Evolutionary conservation across 1,140 invertebrate genomes (phyloP).

Genomic region (Zaprionus lachaisei): DNA sequence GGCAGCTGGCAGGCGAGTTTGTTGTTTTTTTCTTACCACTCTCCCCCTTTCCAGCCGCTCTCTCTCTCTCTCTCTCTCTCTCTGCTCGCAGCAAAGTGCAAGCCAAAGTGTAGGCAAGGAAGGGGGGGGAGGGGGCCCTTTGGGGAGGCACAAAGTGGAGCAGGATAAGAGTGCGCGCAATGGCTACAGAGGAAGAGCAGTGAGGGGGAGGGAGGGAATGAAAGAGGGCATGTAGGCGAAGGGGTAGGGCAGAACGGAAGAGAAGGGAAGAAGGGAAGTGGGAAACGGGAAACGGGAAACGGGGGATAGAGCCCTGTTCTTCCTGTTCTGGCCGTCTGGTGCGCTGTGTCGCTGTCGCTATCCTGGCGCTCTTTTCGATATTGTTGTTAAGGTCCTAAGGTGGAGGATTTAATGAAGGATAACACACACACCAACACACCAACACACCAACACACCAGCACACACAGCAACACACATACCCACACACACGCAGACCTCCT

Average conservation of each 20-base stretch:
- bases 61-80: not conserved
- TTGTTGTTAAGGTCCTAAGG: slow-evolving; percentile 74
- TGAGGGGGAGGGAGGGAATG: not conserved
- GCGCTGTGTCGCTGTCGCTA: slow-evolving; percentile 40
- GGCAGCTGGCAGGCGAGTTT: slow-evolving; percentile 1
- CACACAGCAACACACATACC: slow-evolving; percentile 34
- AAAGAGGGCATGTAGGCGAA: not conserved
- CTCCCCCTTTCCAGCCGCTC: too few species aligned
- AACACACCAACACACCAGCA: slow-evolving; percentile 3
- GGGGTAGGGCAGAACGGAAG: not conserved
- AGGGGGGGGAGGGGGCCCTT: not conserved
- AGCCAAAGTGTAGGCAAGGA: not conserved
- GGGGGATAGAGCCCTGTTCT: not conserved
- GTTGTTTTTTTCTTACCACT: not conserved
- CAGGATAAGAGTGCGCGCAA: slow-evolving; percentile 60
- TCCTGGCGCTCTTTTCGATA: slow-evolving; percentile 72
- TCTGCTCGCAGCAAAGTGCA: not conserved
- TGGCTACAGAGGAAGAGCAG: not conserved
- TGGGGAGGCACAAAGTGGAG: slow-evolving; percentile 54
- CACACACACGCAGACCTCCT: slow-evolving; percentile 14
- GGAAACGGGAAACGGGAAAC: too few species aligned
- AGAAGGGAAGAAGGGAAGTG: not conserved
- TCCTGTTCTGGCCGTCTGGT: not conserved
- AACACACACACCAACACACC: slow-evolving; percentile 51
- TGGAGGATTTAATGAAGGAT: slow-evolving; percentile 80